These are phyloP conservation scores for Oligia latruncula DNA, from an alignment of 2,888 invertebrate genomes.

Conservation along the genomic window DNA sequence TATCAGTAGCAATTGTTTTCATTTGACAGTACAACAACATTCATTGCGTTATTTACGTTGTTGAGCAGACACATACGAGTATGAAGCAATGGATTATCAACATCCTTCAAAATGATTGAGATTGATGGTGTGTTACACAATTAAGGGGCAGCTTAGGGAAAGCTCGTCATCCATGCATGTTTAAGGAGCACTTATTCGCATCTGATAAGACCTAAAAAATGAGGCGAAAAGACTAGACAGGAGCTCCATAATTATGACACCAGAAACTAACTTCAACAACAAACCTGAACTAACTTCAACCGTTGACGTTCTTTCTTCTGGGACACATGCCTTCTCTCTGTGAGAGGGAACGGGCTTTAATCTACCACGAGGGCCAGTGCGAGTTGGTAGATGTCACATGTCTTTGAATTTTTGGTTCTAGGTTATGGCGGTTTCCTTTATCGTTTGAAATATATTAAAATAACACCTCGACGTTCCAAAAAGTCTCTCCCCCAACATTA, in stretches of 20 bases:
- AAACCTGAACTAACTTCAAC: too few species aligned
- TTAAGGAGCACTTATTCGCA: neutral
- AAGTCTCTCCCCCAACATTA: conserved; percentile 3
- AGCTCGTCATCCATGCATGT: neutral
- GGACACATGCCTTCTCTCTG: neutral
- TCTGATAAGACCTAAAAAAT: neutral
- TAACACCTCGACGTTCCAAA: neutral
- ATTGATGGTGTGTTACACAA: too few species aligned
- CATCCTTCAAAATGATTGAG: too few species aligned
- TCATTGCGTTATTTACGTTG: too few species aligned
- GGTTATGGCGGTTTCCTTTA: neutral
- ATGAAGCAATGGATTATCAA: too few species aligned
- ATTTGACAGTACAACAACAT: too few species aligned
- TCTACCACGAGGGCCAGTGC: neutral
- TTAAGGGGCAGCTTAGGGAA: too few species aligned
- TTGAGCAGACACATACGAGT: too few species aligned
- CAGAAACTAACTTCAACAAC: neutral
- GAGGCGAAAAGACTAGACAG: neutral
- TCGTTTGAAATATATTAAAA: neutral
- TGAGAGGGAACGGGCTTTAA: neutral
- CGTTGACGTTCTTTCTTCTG: neutral
- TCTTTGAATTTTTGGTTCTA: neutral
- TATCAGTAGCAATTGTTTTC: too few species aligned
- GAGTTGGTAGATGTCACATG: neutral
- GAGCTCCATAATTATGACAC: neutral